Percentiles rank a stretch among this genome's conserved stretches.
Evolutionary conservation across 2,113 vertebrate species (phyloP).

Genomic region (Rafetus swinhoei): DNA sequence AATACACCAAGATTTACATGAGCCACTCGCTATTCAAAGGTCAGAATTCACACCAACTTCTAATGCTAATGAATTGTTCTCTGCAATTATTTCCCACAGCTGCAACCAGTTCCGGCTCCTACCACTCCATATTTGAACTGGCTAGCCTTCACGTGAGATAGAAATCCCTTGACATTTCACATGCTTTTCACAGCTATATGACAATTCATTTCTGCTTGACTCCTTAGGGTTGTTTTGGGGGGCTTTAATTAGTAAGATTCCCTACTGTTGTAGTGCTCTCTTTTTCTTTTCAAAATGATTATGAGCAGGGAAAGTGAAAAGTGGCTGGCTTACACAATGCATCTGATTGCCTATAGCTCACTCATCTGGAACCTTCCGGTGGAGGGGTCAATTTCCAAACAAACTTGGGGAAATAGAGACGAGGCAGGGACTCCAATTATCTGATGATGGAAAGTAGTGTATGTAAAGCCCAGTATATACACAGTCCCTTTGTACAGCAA

Average conservation of each 20-base stretch:
- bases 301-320: background rate
- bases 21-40: background rate
- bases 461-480: background rate
- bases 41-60: background rate
- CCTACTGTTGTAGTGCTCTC: background rate
- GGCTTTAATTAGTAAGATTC: constrained; percentile 4
- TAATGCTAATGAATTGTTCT: background rate
- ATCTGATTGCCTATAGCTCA: background rate
- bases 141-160: background rate
- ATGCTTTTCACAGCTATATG: background rate
- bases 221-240: background rate
- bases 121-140: background rate
- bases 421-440: background rate
- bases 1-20: background rate
- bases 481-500: background rate
- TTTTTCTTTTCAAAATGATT: background rate
- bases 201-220: constrained; percentile 4
- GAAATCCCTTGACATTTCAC: background rate
- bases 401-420: background rate
- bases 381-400: background rate
- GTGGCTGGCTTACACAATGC: background rate
- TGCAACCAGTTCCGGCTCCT: background rate
- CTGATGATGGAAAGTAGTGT: background rate
- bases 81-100: background rate
- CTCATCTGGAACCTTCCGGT: background rate